Evolutionary conservation across 2,113 vertebrate genomes (phyloP), one percentile per base, ranked within the genome.

Genomic region (Oncorhynchus masou): DNA sequence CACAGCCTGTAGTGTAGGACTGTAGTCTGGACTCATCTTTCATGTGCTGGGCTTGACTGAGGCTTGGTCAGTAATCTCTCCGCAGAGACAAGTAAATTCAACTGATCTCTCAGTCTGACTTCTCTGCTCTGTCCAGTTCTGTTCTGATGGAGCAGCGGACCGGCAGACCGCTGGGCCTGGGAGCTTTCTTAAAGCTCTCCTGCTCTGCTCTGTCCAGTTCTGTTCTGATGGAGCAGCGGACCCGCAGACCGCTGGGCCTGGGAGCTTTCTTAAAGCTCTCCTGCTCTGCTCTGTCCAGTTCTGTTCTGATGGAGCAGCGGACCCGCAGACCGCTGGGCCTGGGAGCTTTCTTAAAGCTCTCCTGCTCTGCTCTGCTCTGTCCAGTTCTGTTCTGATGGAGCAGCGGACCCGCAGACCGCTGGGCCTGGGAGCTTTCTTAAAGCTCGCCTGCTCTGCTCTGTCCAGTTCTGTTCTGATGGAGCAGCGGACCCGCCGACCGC

Each of bases 21-120:
- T 54, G 15, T 54, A 51, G 49, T 16, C 15, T 51, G 49, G 49
- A 15, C 11, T 51, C 49, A 51, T 51, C 49, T 25, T 39, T 60
- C 68, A 49, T 22, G 34, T 48, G 16, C 31, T 70, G 19, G 51
- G 16, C 29, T 20, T 31, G 51, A 5, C 12, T 19, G 68, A 70
- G 68, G 39, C 20, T 68, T 19, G 45, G 13, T 68, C 31, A 48
- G 2, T 20, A 24, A 45, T 48, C 68, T 22, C 77, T 29, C 31
- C 72, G 60, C 74, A 57, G 68, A 54, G 34, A 57, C 20, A 31
- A 70, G 64, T 68, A 54, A 25, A 66, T 54, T 71, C 57, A 70
- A 75, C 24, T 13, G n/a, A 65, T 67, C 34, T 73, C 75, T 85
- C 27, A 71, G 54, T 78, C 60, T 2, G n/a, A n/a, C n/a, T n/a